Percentiles rank a stretch among this genome's conserved stretches.
Evolutionary conservation across 2,797 vertebrate species (phyloP).

Genomic region (Pangasius djambal): DNA sequence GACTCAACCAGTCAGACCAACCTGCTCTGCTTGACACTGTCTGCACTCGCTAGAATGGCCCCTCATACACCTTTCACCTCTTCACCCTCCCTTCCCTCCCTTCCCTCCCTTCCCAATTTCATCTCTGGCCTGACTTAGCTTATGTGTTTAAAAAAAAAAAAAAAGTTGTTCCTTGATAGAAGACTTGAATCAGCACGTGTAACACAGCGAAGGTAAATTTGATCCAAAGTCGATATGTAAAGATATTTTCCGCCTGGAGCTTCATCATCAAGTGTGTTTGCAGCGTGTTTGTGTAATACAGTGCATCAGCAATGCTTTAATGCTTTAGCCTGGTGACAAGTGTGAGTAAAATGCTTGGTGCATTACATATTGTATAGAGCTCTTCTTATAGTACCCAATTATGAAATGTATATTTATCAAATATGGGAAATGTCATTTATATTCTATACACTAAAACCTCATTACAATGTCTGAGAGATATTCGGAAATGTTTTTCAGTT

Average conservation of each 20-base stretch:
- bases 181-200: slow-evolving; percentile 27
- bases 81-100: background rate
- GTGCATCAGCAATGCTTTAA: slow-evolving; percentile 44
- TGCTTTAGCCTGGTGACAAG: slow-evolving; percentile 47
- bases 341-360: slow-evolving; percentile 48
- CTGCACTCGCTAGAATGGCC: slow-evolving; percentile 31
- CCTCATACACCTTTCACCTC: background rate
- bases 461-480: slow-evolving; percentile 30
- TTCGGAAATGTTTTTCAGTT: slow-evolving; percentile 13
- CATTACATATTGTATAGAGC: slow-evolving; percentile 54
- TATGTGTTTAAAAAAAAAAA: background rate
- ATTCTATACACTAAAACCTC: slow-evolving; percentile 45
- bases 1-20: slow-evolving; percentile 44
- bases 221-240: background rate
- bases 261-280: slow-evolving; percentile 37
- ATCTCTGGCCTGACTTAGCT: slow-evolving; percentile 32
- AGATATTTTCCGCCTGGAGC: slow-evolving; percentile 5
- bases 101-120: background rate
- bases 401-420: slow-evolving; percentile 53
- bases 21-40: slow-evolving; percentile 42
- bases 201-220: background rate
- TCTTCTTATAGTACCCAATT: slow-evolving; percentile 42
- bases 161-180: slow-evolving; percentile 14
- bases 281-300: slow-evolving; percentile 41
- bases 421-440: slow-evolving; percentile 47